Evolutionary conservation across 1,140 invertebrate species (phyloP).

Genomic region (Bombyx mori): ASM3026992v2 NC_085111.1:18496501-18497000

Average conservation of each 20-base stretch:
- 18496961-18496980: slow-evolving; percentile 69
- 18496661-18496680: slow-evolving; percentile 48
- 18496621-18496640: slow-evolving; percentile 63
- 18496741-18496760: slow-evolving; percentile 67
- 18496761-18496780: slow-evolving; percentile 48
- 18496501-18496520: slow-evolving; percentile 53
- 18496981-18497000: slow-evolving; percentile 69
- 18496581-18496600: slow-evolving; percentile 70
- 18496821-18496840: slow-evolving; percentile 66
- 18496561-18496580: slow-evolving; percentile 71
- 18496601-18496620: slow-evolving; percentile 68
- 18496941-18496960: slow-evolving; percentile 65
- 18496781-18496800: slow-evolving; percentile 55
- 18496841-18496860: slow-evolving; percentile 65
- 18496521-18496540: slow-evolving; percentile 59
- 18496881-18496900: slow-evolving; percentile 34
- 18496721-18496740: slow-evolving; percentile 25
- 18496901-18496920: slow-evolving; percentile 55
- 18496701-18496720: slow-evolving; percentile 37
- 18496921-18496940: slow-evolving; percentile 65
- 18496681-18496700: slow-evolving; percentile 48
- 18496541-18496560: slow-evolving; percentile 62
- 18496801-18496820: slow-evolving; percentile 52
- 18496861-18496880: slow-evolving; percentile 62
- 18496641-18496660: slow-evolving; percentile 62